These are phyloP conservation scores for Caranx melampygus DNA, from an alignment of 2,113 vertebrate species.

Conservation along the genomic window DNA sequence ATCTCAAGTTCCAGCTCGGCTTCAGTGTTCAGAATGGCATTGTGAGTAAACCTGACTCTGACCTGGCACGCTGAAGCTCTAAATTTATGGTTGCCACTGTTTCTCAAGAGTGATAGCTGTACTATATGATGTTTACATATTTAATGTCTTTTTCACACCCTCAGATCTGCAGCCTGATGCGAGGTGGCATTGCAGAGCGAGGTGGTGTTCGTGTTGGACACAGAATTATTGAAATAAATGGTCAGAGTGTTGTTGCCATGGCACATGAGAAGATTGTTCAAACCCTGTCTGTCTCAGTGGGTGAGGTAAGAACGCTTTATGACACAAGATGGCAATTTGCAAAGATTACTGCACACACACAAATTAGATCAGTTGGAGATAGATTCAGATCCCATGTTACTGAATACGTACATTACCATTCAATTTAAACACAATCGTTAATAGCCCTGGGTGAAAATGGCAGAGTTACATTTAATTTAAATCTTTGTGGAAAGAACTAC, in stretches of 20 bases:
- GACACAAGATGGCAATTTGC: slow-evolving; percentile 55
- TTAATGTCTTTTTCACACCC: slow-evolving; percentile 9
- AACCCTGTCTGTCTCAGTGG: slow-evolving; percentile 95
- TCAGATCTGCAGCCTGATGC: slow-evolving; percentile 99
- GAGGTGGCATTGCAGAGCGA: slow-evolving; percentile 96
- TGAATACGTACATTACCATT: neutral
- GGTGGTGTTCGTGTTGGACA: slow-evolving; percentile 97
- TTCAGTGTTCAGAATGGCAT: slow-evolving; percentile 99
- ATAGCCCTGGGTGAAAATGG: neutral
- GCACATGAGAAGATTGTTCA: slow-evolving; percentile 99
- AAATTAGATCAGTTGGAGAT: slow-evolving; percentile 3
- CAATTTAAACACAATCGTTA: neutral
- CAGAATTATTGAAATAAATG: slow-evolving; percentile 98
- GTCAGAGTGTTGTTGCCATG: slow-evolving; percentile 98
- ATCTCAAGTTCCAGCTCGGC: slow-evolving; percentile 97
- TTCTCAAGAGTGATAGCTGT: neutral
- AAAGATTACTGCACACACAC: slow-evolving; percentile 26
- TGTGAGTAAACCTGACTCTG: slow-evolving; percentile 84
- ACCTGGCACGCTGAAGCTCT: slow-evolving; percentile 8
- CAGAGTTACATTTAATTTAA: neutral
- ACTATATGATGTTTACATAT: no score
- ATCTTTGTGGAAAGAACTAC: neutral
- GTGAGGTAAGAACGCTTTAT: slow-evolving; percentile 88
- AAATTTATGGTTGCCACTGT: slow-evolving; percentile 2
- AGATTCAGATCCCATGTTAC: neutral